phyloP scores from a whole-genome alignment of 2,797 vertebrate species.

The Thalassophryne amazonica region DNA sequence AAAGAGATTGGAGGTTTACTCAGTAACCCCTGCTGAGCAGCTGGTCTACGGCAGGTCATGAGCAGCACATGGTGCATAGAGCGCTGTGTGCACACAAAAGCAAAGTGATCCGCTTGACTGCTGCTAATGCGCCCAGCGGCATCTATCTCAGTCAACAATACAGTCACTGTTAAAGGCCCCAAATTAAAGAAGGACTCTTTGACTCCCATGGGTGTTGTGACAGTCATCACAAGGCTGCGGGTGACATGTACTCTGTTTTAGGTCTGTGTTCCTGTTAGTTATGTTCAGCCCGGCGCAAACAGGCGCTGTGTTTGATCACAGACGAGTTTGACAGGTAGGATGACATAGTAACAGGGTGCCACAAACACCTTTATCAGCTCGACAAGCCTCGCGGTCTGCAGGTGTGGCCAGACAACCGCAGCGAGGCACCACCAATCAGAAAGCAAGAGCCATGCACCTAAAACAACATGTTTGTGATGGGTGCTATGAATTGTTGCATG shows the following conservation, averaged over 20 bases:
- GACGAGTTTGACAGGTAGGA: conserved; percentile 58
- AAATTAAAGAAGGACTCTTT: conserved; percentile 64
- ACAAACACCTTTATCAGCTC: conserved; percentile 23
- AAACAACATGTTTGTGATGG: too few relatives aligned
- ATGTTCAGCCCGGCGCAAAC: conserved; percentile 38
- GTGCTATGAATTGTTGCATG: too few relatives aligned
- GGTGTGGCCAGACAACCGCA: conserved; percentile 4
- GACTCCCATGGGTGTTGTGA: conserved; percentile 46
- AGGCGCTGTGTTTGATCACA: conserved; percentile 49
- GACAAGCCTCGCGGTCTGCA: neutral
- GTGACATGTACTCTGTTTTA: conserved; percentile 12
- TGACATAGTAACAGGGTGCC: conserved; percentile 19
- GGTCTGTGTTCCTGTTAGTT: conserved; percentile 2
- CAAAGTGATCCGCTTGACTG: conserved; percentile 73
- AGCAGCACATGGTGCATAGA: conserved; percentile 68
- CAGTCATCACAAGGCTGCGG: conserved; percentile 17
- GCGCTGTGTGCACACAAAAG: conserved; percentile 61
- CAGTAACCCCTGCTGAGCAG: conserved; percentile 73
- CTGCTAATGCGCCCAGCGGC: conserved; percentile 68
- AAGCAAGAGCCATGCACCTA: conserved; percentile 31
- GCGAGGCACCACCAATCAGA: neutral
- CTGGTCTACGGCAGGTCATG: conserved; percentile 72
- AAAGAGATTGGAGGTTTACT: conserved; percentile 75
- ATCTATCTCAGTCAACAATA: conserved; percentile 68
- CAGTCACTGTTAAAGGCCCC: conserved; percentile 68